Evolutionary conservation across 2,113 vertebrate genomes (phyloP), one percentile per base, ranked within the genome.

Genomic region (Motacilla tschutschensis): DNA sequence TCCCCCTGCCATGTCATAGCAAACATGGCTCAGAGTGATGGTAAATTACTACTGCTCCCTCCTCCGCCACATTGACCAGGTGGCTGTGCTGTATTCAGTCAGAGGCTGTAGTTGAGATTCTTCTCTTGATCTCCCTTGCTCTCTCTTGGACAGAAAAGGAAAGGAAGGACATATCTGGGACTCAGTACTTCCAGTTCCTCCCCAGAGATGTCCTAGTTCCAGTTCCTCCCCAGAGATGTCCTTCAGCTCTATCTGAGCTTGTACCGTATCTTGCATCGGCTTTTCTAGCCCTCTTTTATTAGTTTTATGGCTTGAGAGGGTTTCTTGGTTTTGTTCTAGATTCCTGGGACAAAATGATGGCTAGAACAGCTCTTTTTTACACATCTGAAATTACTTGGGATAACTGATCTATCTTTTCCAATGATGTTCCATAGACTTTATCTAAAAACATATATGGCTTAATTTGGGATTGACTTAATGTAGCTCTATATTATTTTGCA

Each of bases 51-150:
- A 15, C 24, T 7, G 10, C 33, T 70, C 28, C 19, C 25, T 82
- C 24, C 46, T 73, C n/a, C 1, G 0, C 74, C 53, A 16, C 0
- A 0, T 17, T 64, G 67, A 41, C 53, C 28, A 38, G 50, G 11
- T 10, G 2, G 35, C 25, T 55, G 33, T 55, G 17, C 15, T 79
- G 51, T 22, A 17, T 74, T 69, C 36, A 38, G 28, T 60, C 36
- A 58, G 31, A 62, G 18, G 31, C 25, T 72, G 26, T 4, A 38
- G 8, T 24, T 79, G 38, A 47, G 33, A 36, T 67, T 44, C 43
- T 46, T 83, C 29, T 40, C 1, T n/a, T 51, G 33, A 11, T 47
- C 64, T 64, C 14, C 15, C 8, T 14, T 71, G 9, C 26, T 74
- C 35, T 54, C 10, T 60, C 31, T 69, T 48, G 50, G 35, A 38